Evolutionary conservation across 1,140 invertebrate genomes (phyloP).

Genomic region (Nebria ingens): DNA sequence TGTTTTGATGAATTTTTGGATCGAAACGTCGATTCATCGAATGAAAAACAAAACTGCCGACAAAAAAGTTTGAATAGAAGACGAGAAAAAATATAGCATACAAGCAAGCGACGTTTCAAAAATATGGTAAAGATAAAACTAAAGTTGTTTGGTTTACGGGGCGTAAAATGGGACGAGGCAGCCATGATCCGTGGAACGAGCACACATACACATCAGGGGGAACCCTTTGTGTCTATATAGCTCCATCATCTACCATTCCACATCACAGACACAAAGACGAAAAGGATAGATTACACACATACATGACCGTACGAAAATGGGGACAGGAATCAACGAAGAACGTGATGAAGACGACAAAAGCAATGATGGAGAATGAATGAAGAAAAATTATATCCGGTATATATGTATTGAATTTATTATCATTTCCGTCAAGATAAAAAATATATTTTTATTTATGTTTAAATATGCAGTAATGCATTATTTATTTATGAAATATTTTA

Average conservation of each 20-base stretch:
- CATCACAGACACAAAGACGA: not conserved
- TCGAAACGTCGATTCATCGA: not conserved
- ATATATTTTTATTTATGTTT: too few species aligned
- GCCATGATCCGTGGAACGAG: conserved; percentile 2
- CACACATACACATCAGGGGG: not conserved
- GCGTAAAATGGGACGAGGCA: conserved; percentile 6
- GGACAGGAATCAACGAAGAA: not conserved
- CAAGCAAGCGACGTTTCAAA: not conserved
- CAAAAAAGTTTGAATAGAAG: not conserved
- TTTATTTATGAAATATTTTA: too few species aligned
- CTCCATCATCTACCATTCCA: too few species aligned
- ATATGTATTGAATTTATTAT: too few species aligned
- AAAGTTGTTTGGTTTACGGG: conserved; percentile 7
- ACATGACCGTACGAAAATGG: too few species aligned
- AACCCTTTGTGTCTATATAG: not conserved
- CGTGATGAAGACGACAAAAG: not conserved
- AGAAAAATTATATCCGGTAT: too few species aligned
- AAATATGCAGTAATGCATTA: too few species aligned
- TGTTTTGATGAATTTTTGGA: not conserved
- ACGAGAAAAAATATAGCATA: not conserved
- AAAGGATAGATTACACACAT: too few species aligned
- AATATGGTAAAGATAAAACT: conserved; percentile 9
- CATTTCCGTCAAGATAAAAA: too few species aligned
- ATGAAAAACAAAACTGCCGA: too few species aligned
- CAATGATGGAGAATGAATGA: not conserved